Percentiles rank a stretch among this genome's conserved stretches.
phyloP scores from a whole-genome alignment of 37 sponge, comb jelly and placozoan genomes.

The Lycopodina hypogea region DNA sequence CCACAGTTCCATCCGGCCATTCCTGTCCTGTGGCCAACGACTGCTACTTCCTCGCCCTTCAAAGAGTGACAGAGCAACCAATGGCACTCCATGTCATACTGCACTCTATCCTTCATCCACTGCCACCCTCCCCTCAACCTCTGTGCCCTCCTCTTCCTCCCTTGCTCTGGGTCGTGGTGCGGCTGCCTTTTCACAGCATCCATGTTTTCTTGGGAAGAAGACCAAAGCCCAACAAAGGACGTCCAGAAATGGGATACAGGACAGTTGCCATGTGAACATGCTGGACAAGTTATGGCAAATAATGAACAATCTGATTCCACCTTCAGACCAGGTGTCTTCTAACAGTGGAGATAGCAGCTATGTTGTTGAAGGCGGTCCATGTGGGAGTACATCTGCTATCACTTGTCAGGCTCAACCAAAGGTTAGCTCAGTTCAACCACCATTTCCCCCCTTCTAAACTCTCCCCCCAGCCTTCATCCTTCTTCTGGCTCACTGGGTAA shows the following conservation, averaged over 20 bases:
- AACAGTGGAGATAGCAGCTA: too few species aligned
- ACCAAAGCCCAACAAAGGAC: background rate
- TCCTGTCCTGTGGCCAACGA: background rate
- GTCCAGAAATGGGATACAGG: background rate
- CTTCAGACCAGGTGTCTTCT: too few species aligned
- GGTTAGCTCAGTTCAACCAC: too few species aligned
- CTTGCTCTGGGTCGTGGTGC: background rate
- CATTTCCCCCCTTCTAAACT: too few species aligned
- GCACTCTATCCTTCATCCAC: background rate
- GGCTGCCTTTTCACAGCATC: too few species aligned
- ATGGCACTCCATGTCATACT: background rate
- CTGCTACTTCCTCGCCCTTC: background rate
- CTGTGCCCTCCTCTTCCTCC: background rate
- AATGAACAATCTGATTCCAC: too few species aligned
- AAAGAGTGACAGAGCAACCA: background rate
- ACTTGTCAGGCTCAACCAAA: too few species aligned
- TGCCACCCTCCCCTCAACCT: background rate
- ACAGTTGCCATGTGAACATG: too few species aligned
- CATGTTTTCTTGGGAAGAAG: background rate
- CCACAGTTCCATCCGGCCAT: constrained; percentile 20
- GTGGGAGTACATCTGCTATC: too few species aligned
- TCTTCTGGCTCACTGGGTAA: background rate
- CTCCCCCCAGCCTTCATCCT: too few species aligned
- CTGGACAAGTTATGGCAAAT: too few species aligned
- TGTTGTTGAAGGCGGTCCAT: too few species aligned